These are phyloP conservation scores for Brachylomia viminalis DNA, from an alignment of 2,888 invertebrate genomes.

Conservation along the genomic window DNA sequence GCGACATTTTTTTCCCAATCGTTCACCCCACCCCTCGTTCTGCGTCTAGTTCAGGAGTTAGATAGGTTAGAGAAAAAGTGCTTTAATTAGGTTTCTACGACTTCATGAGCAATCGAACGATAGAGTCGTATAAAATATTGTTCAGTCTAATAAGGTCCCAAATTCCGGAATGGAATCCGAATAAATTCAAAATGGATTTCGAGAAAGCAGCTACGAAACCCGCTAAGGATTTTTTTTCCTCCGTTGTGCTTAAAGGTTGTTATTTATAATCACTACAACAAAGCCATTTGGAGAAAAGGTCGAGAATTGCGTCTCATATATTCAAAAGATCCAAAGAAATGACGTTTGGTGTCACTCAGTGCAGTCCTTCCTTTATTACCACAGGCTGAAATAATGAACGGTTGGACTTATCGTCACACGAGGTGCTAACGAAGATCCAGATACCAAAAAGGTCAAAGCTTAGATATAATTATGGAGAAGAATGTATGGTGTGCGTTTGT, in stretches of 20 bases:
- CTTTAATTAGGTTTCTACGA: too few relatives aligned
- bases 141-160: constrained; percentile 1
- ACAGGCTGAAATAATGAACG: constrained; percentile 8
- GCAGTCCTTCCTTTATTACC: not conserved
- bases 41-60: too few relatives aligned
- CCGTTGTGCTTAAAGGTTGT: constrained; percentile 5
- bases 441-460: constrained; percentile 4
- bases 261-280: constrained; percentile 15
- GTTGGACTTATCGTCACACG: not conserved
- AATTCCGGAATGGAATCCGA: constrained; percentile 11
- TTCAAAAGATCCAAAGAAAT: not conserved
- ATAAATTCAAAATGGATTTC: constrained; percentile 11
- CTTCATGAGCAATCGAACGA: constrained; percentile 12
- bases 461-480: not conserved
- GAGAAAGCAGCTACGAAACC: constrained; percentile 16
- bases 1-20: too few relatives aligned
- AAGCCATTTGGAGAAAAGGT: constrained; percentile 10
- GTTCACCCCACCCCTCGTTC: too few relatives aligned
- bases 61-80: too few relatives aligned
- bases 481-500: constrained; percentile 15
- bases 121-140: constrained; percentile 13
- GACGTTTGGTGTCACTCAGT: not conserved
- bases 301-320: not conserved
- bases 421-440: constrained; percentile 13
- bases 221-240: not conserved